A percentile compares a stretch with the other conserved stretches of the same genome.
Conservation (phyloP, 2,797 vertebrate genomes). For the Peromyscus nudipes region DNA sequence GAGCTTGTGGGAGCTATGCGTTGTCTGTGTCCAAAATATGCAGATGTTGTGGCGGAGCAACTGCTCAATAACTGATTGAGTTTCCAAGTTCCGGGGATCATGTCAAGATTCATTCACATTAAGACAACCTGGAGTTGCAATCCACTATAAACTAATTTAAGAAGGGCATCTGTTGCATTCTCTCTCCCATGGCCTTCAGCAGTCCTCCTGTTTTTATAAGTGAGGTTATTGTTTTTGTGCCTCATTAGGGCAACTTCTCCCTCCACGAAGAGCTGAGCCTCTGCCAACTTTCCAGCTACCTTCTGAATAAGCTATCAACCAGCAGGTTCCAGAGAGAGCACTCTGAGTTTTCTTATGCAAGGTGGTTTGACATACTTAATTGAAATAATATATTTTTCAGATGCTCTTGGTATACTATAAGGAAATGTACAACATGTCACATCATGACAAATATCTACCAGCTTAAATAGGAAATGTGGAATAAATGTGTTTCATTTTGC, state of each 20-base stretch:
- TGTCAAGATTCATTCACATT: slow-evolving; percentile 74
- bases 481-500: slow-evolving; percentile 35
- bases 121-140: slow-evolving; percentile 57
- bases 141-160: slow-evolving; percentile 64
- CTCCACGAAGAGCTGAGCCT: slow-evolving; percentile 11
- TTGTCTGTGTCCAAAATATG: background rate
- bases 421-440: slow-evolving; percentile 34
- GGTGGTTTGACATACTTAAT: slow-evolving; percentile 67
- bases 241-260: slow-evolving; percentile 18
- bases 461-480: slow-evolving; percentile 51
- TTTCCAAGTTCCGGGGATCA: slow-evolving; percentile 53
- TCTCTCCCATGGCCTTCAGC: slow-evolving; percentile 1
- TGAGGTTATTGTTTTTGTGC: slow-evolving; percentile 45
- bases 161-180: slow-evolving; percentile 56
- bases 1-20: background rate
- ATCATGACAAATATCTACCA: slow-evolving; percentile 50
- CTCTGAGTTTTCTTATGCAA: slow-evolving; percentile 55
- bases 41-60: slow-evolving; percentile 41
- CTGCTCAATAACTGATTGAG: slow-evolving; percentile 44
- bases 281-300: slow-evolving; percentile 61
- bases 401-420: slow-evolving; percentile 27
- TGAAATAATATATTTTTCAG: slow-evolving; percentile 70
- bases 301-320: slow-evolving; percentile 53
- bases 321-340: slow-evolving; percentile 33
- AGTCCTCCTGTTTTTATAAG: background rate